Percentiles rank a stretch among this genome's conserved stretches.
These are phyloP conservation scores for Sporophila hypoxantha DNA, from an alignment of 2,113 vertebrate species.

Conservation along the genomic window DNA sequence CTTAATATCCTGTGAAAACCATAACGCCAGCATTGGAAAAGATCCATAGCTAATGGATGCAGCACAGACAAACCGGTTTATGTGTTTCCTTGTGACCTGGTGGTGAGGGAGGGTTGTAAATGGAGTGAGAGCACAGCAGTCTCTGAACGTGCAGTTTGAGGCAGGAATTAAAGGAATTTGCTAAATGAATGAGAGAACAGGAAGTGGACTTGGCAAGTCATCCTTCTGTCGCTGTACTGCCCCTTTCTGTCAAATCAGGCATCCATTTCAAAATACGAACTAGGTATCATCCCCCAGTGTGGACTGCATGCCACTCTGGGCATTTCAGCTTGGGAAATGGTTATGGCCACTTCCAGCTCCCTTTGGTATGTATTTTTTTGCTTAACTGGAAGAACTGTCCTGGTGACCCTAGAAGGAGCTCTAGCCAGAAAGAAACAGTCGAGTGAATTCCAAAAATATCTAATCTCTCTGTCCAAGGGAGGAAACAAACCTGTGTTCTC, in stretches of 20 bases:
- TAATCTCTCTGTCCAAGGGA: not conserved
- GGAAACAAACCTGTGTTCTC: not conserved
- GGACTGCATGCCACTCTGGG: not conserved
- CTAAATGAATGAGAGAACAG: conserved; percentile 63
- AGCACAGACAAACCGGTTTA: conserved; percentile 6
- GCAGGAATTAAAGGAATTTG: conserved; percentile 63
- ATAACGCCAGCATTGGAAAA: not conserved
- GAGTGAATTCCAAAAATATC: not conserved
- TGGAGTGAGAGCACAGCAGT: not conserved
- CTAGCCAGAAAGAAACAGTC: not conserved
- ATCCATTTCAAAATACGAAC: conserved; percentile 27
- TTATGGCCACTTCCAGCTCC: not conserved
- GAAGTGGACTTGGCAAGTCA: conserved; percentile 63
- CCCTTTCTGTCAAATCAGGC: conserved; percentile 24
- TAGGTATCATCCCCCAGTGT: not conserved
- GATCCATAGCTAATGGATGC: conserved; percentile 3
- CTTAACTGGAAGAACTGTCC: not conserved
- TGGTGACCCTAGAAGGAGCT: not conserved
- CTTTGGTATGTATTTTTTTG: not conserved
- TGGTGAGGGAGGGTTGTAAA: not conserved
- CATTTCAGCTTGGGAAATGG: not conserved
- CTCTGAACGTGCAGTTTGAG: conserved; percentile 6
- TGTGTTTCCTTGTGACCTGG: not conserved
- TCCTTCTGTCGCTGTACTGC: not conserved
- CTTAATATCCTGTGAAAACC: not conserved